Conservation (phyloP, 1,140 invertebrate species). For the Parapsyche elsis region DNA sequence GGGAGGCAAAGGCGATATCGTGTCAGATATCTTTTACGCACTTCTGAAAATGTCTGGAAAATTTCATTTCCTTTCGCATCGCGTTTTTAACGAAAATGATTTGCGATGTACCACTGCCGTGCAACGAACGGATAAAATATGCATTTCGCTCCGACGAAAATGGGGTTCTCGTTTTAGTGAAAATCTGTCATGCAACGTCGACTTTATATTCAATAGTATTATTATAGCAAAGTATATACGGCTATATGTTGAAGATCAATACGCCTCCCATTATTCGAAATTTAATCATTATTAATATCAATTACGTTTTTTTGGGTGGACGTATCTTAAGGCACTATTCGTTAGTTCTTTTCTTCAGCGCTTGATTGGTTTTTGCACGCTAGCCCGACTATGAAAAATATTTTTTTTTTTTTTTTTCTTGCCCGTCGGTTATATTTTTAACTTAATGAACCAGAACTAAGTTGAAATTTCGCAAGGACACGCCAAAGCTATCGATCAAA, state of each 20-base stretch:
- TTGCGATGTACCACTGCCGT: background rate
- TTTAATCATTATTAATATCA: too few species aligned
- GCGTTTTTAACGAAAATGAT: too few species aligned
- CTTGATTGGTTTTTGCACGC: constrained; percentile 13
- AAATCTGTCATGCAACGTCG: constrained; percentile 4
- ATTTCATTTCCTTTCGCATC: too few species aligned
- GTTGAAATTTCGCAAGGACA: constrained; percentile 4
- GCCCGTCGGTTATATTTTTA: background rate
- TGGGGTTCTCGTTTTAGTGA: background rate
- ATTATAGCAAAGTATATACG: too few species aligned
- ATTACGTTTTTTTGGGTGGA: too few species aligned
- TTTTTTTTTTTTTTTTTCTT: background rate
- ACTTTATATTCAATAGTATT: background rate
- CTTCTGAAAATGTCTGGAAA: too few species aligned
- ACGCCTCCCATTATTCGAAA: too few species aligned
- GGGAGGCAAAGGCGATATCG: too few species aligned
- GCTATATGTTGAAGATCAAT: too few species aligned
- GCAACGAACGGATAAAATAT: background rate
- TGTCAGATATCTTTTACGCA: too few species aligned
- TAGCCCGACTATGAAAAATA: constrained; percentile 9
- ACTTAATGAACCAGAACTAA: background rate
- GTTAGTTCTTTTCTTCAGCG: too few species aligned
- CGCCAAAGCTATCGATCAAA: constrained; percentile 9
- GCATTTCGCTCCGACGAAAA: background rate
- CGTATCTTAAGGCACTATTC: too few species aligned